Conservation (phyloP, 1,140 invertebrate species). For the Gryllus bimaculatus region DNA sequence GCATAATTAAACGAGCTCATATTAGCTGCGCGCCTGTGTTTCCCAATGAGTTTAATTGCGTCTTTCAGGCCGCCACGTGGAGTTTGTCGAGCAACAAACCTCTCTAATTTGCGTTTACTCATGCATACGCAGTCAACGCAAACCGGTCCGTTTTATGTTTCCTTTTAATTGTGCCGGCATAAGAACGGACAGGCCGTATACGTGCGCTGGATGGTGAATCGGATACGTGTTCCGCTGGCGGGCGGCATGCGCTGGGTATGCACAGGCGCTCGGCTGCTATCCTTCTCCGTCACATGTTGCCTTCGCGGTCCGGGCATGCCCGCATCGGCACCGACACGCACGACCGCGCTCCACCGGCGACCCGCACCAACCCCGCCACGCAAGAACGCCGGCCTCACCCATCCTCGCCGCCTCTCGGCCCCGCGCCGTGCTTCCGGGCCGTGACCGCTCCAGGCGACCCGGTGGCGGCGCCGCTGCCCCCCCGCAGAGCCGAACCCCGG, state of each 20-base stretch:
- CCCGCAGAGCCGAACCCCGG: too few species aligned
- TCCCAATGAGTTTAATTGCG: background rate
- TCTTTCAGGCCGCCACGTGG: background rate
- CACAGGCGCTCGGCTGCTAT: too few species aligned
- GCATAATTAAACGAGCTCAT: slow-evolving; percentile 4
- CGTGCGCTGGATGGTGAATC: background rate
- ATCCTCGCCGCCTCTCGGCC: too few species aligned
- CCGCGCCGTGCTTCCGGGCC: too few species aligned
- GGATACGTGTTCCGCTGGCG: background rate
- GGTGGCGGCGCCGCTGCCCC: too few species aligned
- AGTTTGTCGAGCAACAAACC: slow-evolving; percentile 3
- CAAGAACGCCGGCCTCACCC: too few species aligned
- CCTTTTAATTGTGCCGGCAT: background rate
- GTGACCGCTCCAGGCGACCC: too few species aligned
- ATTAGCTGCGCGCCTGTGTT: background rate
- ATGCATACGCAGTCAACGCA: background rate
- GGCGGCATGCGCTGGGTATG: background rate
- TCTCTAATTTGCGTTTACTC: background rate
- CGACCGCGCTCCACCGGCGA: too few species aligned
- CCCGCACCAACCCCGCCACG: too few species aligned
- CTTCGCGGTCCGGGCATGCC: too few species aligned
- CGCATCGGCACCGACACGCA: too few species aligned
- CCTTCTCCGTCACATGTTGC: too few species aligned
- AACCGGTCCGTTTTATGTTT: background rate
- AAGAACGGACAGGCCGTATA: background rate